Evolutionary conservation across 2,888 invertebrate species (phyloP).

Genomic region (Noctuana brunneofusca): DNA sequence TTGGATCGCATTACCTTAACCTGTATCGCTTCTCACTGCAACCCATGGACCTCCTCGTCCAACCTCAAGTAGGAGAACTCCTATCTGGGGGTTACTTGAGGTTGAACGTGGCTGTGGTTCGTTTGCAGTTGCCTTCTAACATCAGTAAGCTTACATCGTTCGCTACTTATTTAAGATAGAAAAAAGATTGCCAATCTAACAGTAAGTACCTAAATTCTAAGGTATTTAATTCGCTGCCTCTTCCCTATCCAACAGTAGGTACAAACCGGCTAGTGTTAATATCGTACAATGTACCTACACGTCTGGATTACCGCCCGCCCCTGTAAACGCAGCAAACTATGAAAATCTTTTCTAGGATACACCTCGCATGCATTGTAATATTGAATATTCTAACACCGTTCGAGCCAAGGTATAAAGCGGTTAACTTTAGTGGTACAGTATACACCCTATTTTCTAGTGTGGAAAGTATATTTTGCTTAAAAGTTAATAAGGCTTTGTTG

Average conservation of each 20-base stretch:
- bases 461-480: background rate
- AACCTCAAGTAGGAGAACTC: too few species aligned
- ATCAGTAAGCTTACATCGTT: too few species aligned
- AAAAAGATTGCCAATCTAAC: too few species aligned
- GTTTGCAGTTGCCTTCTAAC: too few species aligned
- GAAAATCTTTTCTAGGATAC: constrained; percentile 22
- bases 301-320: constrained; percentile 9
- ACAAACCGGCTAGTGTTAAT: constrained; percentile 35
- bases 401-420: constrained; percentile 5
- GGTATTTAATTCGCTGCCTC: background rate
- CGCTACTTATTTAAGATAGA: too few species aligned
- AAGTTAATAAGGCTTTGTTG: background rate
- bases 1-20: too few species aligned
- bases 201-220: too few species aligned
- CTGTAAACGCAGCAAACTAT: constrained; percentile 19
- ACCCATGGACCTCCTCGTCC: too few species aligned
- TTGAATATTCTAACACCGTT: constrained; percentile 26
- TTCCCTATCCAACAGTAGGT: background rate
- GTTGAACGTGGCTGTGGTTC: too few species aligned
- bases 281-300: constrained; percentile 6
- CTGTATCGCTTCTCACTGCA: too few species aligned
- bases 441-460: background rate
- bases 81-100: too few species aligned
- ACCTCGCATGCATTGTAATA: constrained; percentile 15
- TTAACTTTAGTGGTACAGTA: constrained; percentile 16